Conservation (phyloP, 2,113 vertebrate species). For the Psephotus haematonotus region DNA sequence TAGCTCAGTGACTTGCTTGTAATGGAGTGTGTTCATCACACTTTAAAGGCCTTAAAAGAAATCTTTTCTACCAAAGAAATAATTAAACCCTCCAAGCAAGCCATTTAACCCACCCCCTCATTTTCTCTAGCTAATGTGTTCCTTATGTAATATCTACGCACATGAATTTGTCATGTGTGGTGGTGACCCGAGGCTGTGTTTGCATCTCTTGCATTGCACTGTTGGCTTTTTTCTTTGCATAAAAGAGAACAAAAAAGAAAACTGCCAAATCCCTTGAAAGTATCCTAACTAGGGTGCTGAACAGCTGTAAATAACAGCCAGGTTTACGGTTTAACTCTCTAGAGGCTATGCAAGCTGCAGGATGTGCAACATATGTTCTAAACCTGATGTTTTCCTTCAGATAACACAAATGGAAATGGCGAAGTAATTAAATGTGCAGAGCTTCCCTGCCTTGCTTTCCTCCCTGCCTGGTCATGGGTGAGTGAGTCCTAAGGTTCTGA, state of each 20-base stretch:
- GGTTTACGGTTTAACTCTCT: neutral
- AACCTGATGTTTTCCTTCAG: neutral
- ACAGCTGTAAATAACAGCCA: constrained; percentile 10
- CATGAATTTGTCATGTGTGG: neutral
- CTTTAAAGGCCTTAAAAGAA: neutral
- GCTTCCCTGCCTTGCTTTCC: neutral
- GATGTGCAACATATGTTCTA: neutral
- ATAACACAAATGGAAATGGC: neutral
- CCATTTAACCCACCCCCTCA: neutral
- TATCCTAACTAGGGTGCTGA: neutral
- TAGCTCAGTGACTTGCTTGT: neutral
- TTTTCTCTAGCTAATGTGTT: neutral
- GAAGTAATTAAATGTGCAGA: neutral
- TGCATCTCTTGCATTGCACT: neutral
- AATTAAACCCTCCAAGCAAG: neutral
- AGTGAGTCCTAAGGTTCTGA: neutral
- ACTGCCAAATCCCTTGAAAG: neutral
- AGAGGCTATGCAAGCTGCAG: neutral
- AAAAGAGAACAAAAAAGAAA: neutral
- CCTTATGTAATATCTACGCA: neutral
- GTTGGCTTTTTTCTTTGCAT: constrained; percentile 14
- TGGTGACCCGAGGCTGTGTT: neutral
- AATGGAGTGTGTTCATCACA: neutral
- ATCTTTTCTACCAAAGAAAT: neutral
- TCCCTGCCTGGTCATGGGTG: neutral